Evolutionary conservation across 2,888 invertebrate genomes (phyloP).

Genomic region (Nomada fucata): DNA sequence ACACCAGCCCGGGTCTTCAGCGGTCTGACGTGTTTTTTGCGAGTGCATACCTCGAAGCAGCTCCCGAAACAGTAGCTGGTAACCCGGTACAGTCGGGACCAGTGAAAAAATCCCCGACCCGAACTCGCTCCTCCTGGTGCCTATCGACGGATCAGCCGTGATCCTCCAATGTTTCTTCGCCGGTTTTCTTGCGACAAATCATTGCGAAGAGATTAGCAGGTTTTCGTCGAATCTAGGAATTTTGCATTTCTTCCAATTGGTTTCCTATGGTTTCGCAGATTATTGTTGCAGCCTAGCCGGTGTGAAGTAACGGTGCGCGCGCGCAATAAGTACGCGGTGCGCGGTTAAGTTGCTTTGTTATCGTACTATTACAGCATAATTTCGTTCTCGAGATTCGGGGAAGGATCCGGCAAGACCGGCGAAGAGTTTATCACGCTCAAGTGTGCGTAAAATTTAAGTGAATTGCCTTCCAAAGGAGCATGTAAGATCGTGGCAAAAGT

Average conservation of each 20-base stretch:
- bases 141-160: conserved; percentile 41
- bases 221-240: background rate
- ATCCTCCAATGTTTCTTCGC: conserved; percentile 22
- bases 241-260: too few relatives aligned
- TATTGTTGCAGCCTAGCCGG: too few relatives aligned
- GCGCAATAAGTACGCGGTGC: too few relatives aligned
- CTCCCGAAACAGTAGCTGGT: conserved; percentile 84
- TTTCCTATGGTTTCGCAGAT: too few relatives aligned
- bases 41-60: conserved; percentile 83
- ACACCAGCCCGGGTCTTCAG: conserved; percentile 78
- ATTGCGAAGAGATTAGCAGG: background rate
- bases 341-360: too few relatives aligned
- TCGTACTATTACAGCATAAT: too few relatives aligned
- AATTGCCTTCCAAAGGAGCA: background rate
- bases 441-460: background rate
- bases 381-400: too few relatives aligned
- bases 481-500: background rate
- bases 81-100: conserved; percentile 81
- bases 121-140: conserved; percentile 21
- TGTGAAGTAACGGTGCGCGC: too few relatives aligned
- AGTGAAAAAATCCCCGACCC: conserved; percentile 77
- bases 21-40: conserved; percentile 84
- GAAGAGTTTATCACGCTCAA: background rate
- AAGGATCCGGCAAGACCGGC: too few relatives aligned
- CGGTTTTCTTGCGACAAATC: background rate